These are phyloP conservation scores for Halcyon badia DNA, from an alignment of 2,797 vertebrate species.

Conservation along the genomic window DNA sequence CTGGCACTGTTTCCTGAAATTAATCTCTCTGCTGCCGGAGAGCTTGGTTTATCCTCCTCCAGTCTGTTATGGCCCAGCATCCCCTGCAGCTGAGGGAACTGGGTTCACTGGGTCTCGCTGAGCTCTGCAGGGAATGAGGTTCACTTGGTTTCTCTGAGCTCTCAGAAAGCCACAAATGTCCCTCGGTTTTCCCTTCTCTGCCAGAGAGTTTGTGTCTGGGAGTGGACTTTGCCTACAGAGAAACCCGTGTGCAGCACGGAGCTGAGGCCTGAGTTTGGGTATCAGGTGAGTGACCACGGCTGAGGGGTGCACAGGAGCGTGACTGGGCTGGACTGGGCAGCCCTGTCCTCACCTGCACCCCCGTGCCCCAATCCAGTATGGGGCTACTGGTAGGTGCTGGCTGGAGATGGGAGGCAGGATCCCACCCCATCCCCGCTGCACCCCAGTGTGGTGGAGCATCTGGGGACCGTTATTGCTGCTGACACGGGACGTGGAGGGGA, in stretches of 20 bases:
- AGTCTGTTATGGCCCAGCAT: not conserved
- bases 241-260: conserved; percentile 79
- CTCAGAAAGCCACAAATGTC: not conserved
- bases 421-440: not conserved
- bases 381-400: not conserved
- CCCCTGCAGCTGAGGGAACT: not conserved
- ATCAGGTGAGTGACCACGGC: conserved; percentile 82
- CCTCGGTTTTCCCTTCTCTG: not conserved
- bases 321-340: not conserved
- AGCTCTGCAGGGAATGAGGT: not conserved
- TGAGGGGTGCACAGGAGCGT: fast-evolving
- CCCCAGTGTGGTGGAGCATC: not conserved
- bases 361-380: fast-evolving
- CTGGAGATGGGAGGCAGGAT: not conserved
- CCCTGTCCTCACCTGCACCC: not conserved
- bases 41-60: not conserved
- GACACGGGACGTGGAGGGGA: fast-evolving
- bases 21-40: not conserved
- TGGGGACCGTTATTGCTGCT: fast-evolving
- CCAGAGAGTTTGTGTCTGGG: conserved; percentile 91
- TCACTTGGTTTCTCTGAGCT: not conserved
- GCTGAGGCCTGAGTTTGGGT: conserved; percentile 81
- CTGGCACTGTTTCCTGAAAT: not conserved
- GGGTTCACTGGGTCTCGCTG: not conserved
- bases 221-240: conserved; percentile 87